phyloP scores from a whole-genome alignment of 92 coral and sea anemone species.

The Porites rus region DNA sequence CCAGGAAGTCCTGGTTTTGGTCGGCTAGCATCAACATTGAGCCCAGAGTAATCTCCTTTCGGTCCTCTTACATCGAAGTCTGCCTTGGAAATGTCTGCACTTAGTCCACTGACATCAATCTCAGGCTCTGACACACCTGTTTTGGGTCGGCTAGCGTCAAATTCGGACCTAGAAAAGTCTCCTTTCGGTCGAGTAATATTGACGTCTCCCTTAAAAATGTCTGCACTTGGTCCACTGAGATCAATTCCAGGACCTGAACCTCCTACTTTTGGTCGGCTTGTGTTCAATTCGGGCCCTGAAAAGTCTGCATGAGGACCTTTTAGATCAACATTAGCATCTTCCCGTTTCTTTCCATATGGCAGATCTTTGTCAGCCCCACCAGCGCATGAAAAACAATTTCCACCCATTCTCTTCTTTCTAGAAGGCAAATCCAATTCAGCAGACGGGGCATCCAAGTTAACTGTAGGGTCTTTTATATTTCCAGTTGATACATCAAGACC shows the following conservation, averaged over 20 bases:
- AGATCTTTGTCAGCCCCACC: conserved; percentile 23
- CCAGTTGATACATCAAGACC: conserved; percentile 19
- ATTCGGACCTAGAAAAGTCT: too few relatives aligned
- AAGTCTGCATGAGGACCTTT: background rate
- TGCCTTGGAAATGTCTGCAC: background rate
- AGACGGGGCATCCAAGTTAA: background rate
- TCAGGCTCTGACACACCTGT: background rate
- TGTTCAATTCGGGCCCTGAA: background rate
- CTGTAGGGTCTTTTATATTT: background rate
- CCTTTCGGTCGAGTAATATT: too few relatives aligned
- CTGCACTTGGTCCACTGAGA: conserved; percentile 9
- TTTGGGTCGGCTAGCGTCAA: background rate
- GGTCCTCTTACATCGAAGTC: background rate
- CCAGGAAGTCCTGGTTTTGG: too few relatives aligned
- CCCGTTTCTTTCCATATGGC: conserved; percentile 20
- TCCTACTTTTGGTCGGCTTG: background rate
- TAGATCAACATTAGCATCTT: background rate
- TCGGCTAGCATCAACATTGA: background rate
- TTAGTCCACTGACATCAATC: background rate
- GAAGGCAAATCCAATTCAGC: conserved; percentile 5
- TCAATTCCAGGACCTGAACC: background rate
- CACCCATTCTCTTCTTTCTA: conserved; percentile 3
- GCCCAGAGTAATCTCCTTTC: background rate
- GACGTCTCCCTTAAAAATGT: background rate
- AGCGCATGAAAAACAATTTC: conserved; percentile 33